Conservation (phyloP, 2,113 vertebrate genomes). For the Tragulus kanchil region DNA sequence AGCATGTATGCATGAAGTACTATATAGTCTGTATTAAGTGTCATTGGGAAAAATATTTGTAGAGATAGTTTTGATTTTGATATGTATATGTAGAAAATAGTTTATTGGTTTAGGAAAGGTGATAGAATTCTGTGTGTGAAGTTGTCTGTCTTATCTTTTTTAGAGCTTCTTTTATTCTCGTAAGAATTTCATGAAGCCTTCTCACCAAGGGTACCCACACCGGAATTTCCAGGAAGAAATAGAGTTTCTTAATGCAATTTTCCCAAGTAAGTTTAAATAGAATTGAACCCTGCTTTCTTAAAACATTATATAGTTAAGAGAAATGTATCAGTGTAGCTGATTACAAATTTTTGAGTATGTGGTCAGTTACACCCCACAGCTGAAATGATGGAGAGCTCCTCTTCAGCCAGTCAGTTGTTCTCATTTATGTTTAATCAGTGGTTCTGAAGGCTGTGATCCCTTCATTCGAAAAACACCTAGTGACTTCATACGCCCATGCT, state of each 20-base stretch:
- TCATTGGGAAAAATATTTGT: background rate
- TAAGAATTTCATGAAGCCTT: conserved; percentile 99
- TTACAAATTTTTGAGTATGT: background rate
- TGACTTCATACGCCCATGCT: background rate
- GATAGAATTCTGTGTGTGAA: background rate
- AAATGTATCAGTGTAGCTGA: background rate
- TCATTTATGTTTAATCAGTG: background rate
- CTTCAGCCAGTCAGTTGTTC: background rate
- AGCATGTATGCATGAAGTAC: background rate
- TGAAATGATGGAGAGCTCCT: background rate
- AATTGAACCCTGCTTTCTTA: conserved; percentile 7
- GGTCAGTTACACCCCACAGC: background rate
- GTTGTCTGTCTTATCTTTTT: conserved; percentile 31
- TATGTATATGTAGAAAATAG: background rate
- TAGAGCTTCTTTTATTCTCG: conserved; percentile 99
- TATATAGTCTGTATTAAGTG: background rate
- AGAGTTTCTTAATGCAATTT: conserved; percentile 98
- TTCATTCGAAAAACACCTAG: background rate
- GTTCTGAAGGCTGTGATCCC: background rate
- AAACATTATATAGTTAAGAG: background rate
- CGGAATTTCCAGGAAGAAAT: conserved; percentile 99
- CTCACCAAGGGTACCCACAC: conserved; percentile 99
- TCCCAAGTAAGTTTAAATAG: conserved; percentile 93
- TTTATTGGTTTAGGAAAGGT: background rate
- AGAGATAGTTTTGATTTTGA: background rate